A percentile compares a stretch with the other conserved stretches of the same genome.
Conservation (phyloP, 2,888 invertebrate genomes). For the Andrena trimmerana region DNA sequence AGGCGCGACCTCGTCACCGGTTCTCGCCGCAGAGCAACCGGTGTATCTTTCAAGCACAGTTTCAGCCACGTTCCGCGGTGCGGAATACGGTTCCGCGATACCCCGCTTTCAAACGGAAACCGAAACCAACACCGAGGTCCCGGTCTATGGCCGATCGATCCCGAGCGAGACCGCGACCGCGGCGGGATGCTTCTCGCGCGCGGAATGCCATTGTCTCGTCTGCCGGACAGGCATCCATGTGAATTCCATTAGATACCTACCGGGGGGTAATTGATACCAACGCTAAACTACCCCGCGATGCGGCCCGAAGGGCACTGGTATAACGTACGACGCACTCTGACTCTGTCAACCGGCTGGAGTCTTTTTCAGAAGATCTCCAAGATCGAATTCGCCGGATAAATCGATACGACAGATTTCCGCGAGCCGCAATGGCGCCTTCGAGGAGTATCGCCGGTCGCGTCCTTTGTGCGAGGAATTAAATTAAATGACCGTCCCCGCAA, state of each 20-base stretch:
- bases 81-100: slow-evolving; percentile 6
- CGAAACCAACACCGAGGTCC: not conserved
- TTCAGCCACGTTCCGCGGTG: slow-evolving; percentile 16
- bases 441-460: slow-evolving; percentile 16
- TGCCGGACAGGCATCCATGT: too few species aligned
- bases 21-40: slow-evolving; percentile 2
- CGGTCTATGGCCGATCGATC: not conserved
- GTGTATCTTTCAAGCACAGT: slow-evolving; percentile 21
- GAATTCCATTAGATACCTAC: too few species aligned
- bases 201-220: too few species aligned
- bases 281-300: too few species aligned
- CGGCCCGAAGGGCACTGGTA: too few species aligned
- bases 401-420: not conserved
- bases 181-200: not conserved
- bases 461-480: slow-evolving; percentile 62
- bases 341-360: slow-evolving; percentile 1
- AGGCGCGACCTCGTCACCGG: slow-evolving; percentile 24
- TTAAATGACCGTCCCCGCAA: slow-evolving; percentile 69
- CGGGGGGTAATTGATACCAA: too few species aligned
- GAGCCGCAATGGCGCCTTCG: slow-evolving; percentile 4
- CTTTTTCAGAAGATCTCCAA: slow-evolving; percentile 6
- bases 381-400: slow-evolving; percentile 23
- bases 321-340: too few species aligned
- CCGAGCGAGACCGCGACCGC: not conserved
- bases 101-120: slow-evolving; percentile 28